Evolutionary conservation across 1,140 invertebrate genomes (phyloP).

Genomic region (Bactericera cockerelli): DNA sequence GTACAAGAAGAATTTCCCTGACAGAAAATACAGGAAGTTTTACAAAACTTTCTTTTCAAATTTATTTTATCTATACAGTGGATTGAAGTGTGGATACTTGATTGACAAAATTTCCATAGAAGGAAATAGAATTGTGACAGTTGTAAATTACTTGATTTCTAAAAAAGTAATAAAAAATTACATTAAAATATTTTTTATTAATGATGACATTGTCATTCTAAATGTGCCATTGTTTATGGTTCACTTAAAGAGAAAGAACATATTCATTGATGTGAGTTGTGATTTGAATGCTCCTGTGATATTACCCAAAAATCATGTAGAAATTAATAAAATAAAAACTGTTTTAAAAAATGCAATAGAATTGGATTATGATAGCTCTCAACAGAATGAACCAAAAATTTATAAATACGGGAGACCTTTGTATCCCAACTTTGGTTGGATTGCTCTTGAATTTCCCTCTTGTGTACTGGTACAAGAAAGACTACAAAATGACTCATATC

Average conservation of each 20-base stretch:
- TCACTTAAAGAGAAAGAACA: conserved; percentile 6
- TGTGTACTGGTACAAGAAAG: conserved; percentile 18
- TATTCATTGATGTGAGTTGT: conserved; percentile 15
- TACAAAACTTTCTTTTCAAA: conserved; percentile 15
- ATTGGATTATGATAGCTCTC: neutral
- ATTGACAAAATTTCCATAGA: conserved; percentile 19
- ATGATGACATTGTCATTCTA: conserved; percentile 17
- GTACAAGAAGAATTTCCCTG: conserved; percentile 13
- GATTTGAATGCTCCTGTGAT: conserved; percentile 6
- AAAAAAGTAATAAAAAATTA: conserved; percentile 9
- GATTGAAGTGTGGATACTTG: conserved; percentile 21
- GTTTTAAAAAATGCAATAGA: conserved; percentile 1
- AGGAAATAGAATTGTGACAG: neutral
- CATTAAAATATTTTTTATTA: conserved; percentile 11
- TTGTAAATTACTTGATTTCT: conserved; percentile 13
- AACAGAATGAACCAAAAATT: neutral
- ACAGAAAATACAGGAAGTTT: conserved; percentile 8
- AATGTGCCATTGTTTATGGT: neutral
- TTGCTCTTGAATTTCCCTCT: conserved; percentile 20
- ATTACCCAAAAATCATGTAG: neutral
- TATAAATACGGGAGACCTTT: conserved; percentile 12
- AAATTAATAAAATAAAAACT: conserved; percentile 3
- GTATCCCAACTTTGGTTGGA: conserved; percentile 18
- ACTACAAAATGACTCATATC: conserved; percentile 2
- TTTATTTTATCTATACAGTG: conserved; percentile 17